Percentiles rank a stretch among this genome's conserved stretches.
Conservation (phyloP, 92 coral and sea anemone species). For the Heliopora coerulea region DNA sequence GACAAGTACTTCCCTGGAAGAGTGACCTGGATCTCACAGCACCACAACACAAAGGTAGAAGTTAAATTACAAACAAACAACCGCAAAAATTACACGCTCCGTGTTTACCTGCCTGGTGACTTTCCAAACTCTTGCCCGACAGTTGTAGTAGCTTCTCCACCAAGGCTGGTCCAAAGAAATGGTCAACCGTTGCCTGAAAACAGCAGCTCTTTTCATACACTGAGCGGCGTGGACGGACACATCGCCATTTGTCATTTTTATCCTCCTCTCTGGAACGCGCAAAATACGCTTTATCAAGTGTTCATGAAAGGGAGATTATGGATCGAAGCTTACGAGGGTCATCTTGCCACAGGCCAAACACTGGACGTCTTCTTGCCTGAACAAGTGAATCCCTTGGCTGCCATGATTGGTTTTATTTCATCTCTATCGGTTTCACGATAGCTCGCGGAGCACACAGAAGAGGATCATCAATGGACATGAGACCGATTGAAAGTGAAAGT, state of each 20-base stretch:
- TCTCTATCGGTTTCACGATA: too few relatives aligned
- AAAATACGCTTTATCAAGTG: constrained; percentile 47
- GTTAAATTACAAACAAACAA: constrained; percentile 31
- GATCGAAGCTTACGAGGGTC: constrained; percentile 52
- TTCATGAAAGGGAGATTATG: constrained; percentile 51
- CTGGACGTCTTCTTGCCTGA: constrained; percentile 32
- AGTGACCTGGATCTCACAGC: constrained; percentile 55
- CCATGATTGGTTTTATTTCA: background rate
- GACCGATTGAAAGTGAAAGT: too few relatives aligned
- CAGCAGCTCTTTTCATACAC: constrained; percentile 7
- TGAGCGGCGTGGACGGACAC: constrained; percentile 14
- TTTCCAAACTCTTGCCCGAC: constrained; percentile 50
- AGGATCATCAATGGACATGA: too few relatives aligned
- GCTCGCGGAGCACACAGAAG: too few relatives aligned
- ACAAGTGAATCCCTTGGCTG: background rate
- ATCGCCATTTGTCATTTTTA: constrained; percentile 40
- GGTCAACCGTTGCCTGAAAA: background rate
- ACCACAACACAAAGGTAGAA: constrained; percentile 54
- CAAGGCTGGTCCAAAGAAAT: constrained; percentile 1
- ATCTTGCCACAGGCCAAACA: constrained; percentile 29
- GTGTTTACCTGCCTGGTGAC: constrained; percentile 41
- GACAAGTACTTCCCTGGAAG: constrained; percentile 54
- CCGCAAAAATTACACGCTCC: constrained; percentile 16
- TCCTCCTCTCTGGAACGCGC: constrained; percentile 30
- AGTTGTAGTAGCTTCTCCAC: constrained; percentile 30